phyloP scores from a whole-genome alignment of 2,113 vertebrate genomes.

The Campylomormyrus numenius region DNA sequence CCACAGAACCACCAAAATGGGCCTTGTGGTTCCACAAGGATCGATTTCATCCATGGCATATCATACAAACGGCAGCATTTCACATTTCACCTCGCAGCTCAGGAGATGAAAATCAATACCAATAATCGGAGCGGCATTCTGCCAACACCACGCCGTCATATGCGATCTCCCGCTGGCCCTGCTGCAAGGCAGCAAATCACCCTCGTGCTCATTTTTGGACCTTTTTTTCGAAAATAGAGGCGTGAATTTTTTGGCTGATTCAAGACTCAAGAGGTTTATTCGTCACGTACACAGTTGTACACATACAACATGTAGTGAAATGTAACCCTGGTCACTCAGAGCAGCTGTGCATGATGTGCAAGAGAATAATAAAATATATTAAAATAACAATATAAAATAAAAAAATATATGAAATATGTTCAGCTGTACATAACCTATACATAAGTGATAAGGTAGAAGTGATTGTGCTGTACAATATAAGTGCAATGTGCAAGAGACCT shows the following conservation, averaged over 20 bases:
- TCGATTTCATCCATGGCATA: not conserved
- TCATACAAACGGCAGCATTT: not conserved
- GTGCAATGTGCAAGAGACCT: too few species aligned
- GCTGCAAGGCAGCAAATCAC: not conserved
- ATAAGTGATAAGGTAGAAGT: too few species aligned
- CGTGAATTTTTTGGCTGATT: not conserved
- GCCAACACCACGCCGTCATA: not conserved
- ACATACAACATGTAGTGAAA: too few species aligned
- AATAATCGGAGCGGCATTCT: not conserved
- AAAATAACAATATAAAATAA: too few species aligned
- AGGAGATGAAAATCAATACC: not conserved
- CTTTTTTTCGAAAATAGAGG: not conserved
- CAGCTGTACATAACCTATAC: too few species aligned
- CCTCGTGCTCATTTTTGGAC: not conserved
- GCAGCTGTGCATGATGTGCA: too few species aligned
- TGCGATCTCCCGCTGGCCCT: not conserved
- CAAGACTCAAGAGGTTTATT: too few species aligned
- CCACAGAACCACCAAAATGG: not conserved
- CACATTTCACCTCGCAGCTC: not conserved
- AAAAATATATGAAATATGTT: too few species aligned
- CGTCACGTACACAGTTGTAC: too few species aligned
- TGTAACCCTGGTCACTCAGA: too few species aligned
- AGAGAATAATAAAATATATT: too few species aligned
- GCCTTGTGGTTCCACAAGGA: not conserved
- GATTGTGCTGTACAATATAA: not conserved